Evolutionary conservation across 2,888 invertebrate species (phyloP), one percentile per base, ranked within the genome.

Genomic region (Rhingia campestris): DNA sequence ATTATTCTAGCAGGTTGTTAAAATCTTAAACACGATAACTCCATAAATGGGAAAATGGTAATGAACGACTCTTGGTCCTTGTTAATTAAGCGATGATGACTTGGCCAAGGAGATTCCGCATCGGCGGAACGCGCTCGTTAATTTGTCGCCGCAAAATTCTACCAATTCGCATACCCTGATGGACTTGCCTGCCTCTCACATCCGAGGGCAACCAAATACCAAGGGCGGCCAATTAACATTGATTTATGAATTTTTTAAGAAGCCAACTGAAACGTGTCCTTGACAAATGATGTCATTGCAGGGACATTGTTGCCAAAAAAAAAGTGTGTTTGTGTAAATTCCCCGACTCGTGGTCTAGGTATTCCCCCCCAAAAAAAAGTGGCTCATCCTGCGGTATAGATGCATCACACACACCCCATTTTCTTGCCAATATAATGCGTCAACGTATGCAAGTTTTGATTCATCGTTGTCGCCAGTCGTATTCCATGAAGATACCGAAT

Each of bases 371-470:
- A 74, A 80, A 79, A 22, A 22, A 22, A 2, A 75, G 74, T 66
- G 75, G 61, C 80, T 54, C 41, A 32, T 74, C 64, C 49, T 61
- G 66, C 49, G 51, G 61, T 53, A 22, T 22, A 47, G 54, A 54
- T 45, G 49, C 39, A 32, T 6, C 53, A 14, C 4, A 32, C 12
- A 58, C 10, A 88, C 87, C 87, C 87, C 84, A 87, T 86, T 74
- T 87, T 87, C 61, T 86, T 85, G 75, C 86, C 86, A 70, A 87
- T 85, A 70, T 81, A 87, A 56, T 87, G 86, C 74, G 88, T 86
- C 86, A 87, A 81, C 35, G 84, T 84, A 58, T 86, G 77, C 49
- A 81, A 76, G 51, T 86, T 81, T 69, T 76, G 80, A 75, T 75
- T 84, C 84, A 84, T 84, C 49, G 59, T 70, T 53, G 69, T 75